Percentiles rank a stretch among this genome's conserved stretches.
phyloP scores from a whole-genome alignment of 2,113 vertebrate genomes.

The Heterotis niloticus region DNA sequence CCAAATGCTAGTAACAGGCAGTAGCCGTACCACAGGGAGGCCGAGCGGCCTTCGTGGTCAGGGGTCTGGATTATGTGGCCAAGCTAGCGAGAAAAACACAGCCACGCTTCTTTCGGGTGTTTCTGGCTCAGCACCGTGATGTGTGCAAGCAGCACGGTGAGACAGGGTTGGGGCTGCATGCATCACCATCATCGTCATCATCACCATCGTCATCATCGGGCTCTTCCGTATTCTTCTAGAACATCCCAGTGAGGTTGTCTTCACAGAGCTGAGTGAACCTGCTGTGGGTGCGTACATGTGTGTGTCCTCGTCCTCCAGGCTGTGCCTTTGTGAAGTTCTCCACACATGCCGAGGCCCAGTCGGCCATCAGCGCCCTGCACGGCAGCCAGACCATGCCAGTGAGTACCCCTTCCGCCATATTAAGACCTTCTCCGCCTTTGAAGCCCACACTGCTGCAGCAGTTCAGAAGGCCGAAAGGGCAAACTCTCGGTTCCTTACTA shows the following conservation, averaged over 20 bases:
- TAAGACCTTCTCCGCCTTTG: slow-evolving; percentile 30
- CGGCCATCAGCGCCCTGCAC: slow-evolving; percentile 92
- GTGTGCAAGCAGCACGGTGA: slow-evolving; percentile 51
- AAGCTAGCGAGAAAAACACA: background rate
- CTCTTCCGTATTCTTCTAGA: slow-evolving; percentile 16
- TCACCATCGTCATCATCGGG: background rate
- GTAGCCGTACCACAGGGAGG: too few relatives aligned
- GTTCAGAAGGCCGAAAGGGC: background rate
- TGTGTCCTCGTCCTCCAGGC: slow-evolving; percentile 67
- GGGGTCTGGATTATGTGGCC: background rate
- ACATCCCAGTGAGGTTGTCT: slow-evolving; percentile 46
- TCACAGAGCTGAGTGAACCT: slow-evolving; percentile 32
- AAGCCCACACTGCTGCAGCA: background rate
- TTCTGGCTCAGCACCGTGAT: background rate
- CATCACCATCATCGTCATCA: too few relatives aligned
- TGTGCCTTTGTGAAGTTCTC: slow-evolving; percentile 99
- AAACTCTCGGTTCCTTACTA: too few relatives aligned
- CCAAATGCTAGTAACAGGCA: too few relatives aligned
- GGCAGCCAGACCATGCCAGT: slow-evolving; percentile 99
- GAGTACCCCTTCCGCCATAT: slow-evolving; percentile 60
- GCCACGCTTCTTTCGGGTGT: background rate
- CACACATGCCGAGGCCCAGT: slow-evolving; percentile 94
- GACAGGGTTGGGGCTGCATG: slow-evolving; percentile 47
- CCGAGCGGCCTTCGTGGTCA: too few relatives aligned
- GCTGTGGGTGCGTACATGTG: slow-evolving; percentile 6